Evolutionary conservation across 1,140 invertebrate species (phyloP).

Genomic region (Macrosteles quadrilineatus): DNA sequence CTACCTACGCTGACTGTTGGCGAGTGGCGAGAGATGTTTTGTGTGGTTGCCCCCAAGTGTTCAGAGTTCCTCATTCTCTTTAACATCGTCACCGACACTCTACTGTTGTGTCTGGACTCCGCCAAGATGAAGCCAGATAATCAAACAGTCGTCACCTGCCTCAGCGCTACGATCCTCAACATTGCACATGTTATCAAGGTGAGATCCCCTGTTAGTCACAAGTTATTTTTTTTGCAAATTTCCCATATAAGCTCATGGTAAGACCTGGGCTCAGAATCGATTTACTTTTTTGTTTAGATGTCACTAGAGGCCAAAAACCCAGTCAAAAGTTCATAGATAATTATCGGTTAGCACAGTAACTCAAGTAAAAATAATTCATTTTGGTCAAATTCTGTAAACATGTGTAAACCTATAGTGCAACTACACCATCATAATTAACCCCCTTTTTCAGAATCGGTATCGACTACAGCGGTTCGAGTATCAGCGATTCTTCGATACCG

Average conservation of each 20-base stretch:
- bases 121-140: neutral
- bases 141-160: neutral
- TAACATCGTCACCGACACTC: slow-evolving; percentile 8
- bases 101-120: slow-evolving; percentile 9
- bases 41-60: slow-evolving; percentile 15
- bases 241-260: neutral
- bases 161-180: neutral
- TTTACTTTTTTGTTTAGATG: too few species aligned
- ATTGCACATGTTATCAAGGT: neutral
- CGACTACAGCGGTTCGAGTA: neutral
- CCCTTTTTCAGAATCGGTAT: neutral
- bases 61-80: neutral
- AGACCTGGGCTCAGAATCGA: neutral
- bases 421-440: too few species aligned
- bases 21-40: slow-evolving; percentile 9
- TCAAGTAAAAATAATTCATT: neutral
- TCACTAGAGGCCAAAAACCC: neutral
- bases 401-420: too few species aligned
- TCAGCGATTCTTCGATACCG: too few species aligned
- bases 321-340: neutral
- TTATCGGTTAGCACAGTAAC: neutral
- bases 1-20: neutral
- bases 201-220: neutral
- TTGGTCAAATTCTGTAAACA: too few species aligned
- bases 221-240: neutral